phyloP scores from a whole-genome alignment of 2,113 vertebrate genomes.

The Excalfactoria chinensis region DNA sequence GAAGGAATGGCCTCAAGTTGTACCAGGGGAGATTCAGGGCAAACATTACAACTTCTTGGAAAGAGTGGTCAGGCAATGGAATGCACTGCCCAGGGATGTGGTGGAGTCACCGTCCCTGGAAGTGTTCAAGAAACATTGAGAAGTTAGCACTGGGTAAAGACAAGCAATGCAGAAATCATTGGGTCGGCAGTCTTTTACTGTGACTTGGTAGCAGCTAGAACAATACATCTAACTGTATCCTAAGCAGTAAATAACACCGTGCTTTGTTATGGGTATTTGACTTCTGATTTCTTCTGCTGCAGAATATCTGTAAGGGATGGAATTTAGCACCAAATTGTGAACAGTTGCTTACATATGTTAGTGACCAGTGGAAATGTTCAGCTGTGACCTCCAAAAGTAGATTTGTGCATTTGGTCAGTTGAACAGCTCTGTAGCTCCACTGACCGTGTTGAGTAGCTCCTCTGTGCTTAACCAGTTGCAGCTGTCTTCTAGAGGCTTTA shows the following conservation, averaged over 20 bases:
- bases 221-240: background rate
- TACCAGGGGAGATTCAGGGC: too few species aligned
- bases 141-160: background rate
- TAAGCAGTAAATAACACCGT: background rate
- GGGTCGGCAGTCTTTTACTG: background rate
- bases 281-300: background rate
- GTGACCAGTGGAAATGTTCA: background rate
- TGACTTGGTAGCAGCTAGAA: background rate
- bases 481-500: background rate
- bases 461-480: background rate
- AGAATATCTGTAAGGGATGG: background rate
- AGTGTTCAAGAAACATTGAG: too few species aligned
- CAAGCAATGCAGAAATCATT: background rate
- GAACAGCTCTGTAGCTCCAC: background rate
- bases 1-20: too few species aligned
- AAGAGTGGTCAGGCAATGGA: too few species aligned
- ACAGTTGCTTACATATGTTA: background rate
- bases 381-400: background rate
- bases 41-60: too few species aligned
- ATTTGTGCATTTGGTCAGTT: background rate
- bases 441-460: background rate
- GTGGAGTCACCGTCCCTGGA: too few species aligned
- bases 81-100: too few species aligned
- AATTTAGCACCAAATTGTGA: background rate
- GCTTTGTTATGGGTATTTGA: background rate